Base-by-base conservation (phyloP, 30 jellyfish, hydroid and myxozoan species). In the Hydractinia symbiolongicarpus region DNA sequence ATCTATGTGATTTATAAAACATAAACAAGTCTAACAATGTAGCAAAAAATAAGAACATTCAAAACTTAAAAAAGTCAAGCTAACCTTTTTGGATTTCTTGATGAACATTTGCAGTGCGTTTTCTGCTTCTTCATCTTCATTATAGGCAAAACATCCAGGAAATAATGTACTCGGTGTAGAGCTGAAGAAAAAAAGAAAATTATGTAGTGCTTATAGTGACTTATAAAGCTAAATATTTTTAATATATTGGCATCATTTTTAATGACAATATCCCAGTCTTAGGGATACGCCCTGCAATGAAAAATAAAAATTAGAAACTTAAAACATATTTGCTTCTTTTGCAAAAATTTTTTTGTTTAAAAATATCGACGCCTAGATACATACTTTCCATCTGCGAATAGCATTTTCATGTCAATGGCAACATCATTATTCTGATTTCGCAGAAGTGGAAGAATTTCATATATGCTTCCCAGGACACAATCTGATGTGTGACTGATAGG, bases 141-240 rank as follows among this genome's bases (percentile, higher is more conserved):
- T 73, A 77, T 89, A 86, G n/a, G 95, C 89, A 61, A 89, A 71
- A 71, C 89, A 89, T 78, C 97, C 97, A 54, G 97, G 97, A 61
- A 84, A 86, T 71, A 89, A 19, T 19, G 97, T 89, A 5, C 76
- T 86, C 0, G 84, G 83, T 9, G 90, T 89, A 56, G 55, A 66
- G 67, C 97, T 89, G 55, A 11, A 50, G 16, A 16, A 21, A 53
- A 52, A 81, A 40, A 9, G 9, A 4, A 20, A 76, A n/a, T 2
- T 5, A 55, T 50, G n/a, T 30, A 30, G 44, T 30, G 44, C 2
- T 1, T 30, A 30, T 30, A 30, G 44, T 30, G 44, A 30, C 44
- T 30, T 30, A n/a, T 30, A 30, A 30, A 0, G 44, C 44, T 30
- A 30, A 30, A 30, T 30, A 30, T 30, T 30, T 30, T 30, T 2